phyloP scores from a whole-genome alignment of 1,140 invertebrate species.

The Heterodera carotae region DNA sequence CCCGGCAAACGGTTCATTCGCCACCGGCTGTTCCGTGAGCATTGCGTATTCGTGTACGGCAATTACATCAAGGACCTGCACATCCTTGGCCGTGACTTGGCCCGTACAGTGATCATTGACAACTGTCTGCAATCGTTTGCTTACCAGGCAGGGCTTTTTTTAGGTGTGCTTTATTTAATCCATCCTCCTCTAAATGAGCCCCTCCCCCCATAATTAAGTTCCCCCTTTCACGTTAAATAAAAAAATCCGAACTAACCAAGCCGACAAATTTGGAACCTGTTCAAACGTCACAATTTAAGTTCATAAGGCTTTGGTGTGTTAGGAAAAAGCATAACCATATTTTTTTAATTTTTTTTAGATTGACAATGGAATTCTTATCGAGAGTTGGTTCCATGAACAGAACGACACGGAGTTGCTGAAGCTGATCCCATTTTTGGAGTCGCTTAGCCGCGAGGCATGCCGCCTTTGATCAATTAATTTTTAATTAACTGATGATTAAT shows the following conservation, averaged over 20 bases:
- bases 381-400: slow-evolving; percentile 92
- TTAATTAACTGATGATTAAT: slow-evolving; percentile 12
- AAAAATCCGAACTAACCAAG: too few relatives aligned
- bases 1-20: slow-evolving; percentile 80
- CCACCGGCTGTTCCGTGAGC: slow-evolving; percentile 85
- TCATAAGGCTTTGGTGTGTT: too few relatives aligned
- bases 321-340: too few relatives aligned
- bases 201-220: too few relatives aligned
- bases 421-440: slow-evolving; percentile 87
- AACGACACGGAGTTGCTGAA: slow-evolving; percentile 87
- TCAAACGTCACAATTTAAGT: too few relatives aligned
- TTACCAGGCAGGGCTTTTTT: slow-evolving; percentile 78
- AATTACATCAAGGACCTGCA: slow-evolving; percentile 95
- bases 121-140: slow-evolving; percentile 90
- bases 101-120: slow-evolving; percentile 87
- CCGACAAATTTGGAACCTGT: too few relatives aligned
- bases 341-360: slow-evolving; percentile 68
- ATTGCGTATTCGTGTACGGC: slow-evolving; percentile 90
- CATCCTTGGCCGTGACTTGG: slow-evolving; percentile 86
- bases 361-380: slow-evolving; percentile 94
- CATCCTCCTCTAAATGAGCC: too few relatives aligned
- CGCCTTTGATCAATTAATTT: slow-evolving; percentile 2
- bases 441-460: slow-evolving; percentile 69
- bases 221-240: too few relatives aligned
- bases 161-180: too few relatives aligned